Base-by-base conservation (phyloP, 1,140 invertebrate species). In the Galleria mellonella region DNA sequence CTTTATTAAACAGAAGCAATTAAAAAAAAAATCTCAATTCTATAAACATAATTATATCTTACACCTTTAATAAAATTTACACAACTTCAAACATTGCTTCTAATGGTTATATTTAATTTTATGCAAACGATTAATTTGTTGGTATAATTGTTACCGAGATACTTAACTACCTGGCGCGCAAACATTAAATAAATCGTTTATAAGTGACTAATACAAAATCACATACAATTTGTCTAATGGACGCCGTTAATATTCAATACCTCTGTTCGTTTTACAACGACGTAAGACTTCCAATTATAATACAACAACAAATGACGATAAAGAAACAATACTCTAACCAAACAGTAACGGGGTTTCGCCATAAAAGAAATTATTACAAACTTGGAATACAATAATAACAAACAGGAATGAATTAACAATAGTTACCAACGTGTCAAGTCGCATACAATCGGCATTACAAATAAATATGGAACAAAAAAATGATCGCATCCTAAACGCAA, bases 371-470 rank as follows among this genome's bases (percentile, higher is more conserved):
- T 62, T 51, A 62, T 61, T 57, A 67, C 63, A 62, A 62, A 45
- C 32, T 64, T 55, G 65, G 61, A 67, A 73, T 70, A 48, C 62
- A 59, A 71, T 58, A 68, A 75, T 72, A 74, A 74, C 72, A 75
- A 75, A 75, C 63, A 74, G 63, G 66, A 60, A 55, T 58, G 62
- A 64, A 66, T 72, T 63, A 72, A 83, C 75, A 79, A 83, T 79
- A 58, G 70, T 73, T 71, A 72, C 75, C 61, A 74, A 75, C 76
- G 72, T 81, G 79, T 83, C 79, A 78, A 71, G 76, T 83, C 74
- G 74, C 70, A 72, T 75, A 78, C 77, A 75, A 69, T 78, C 65
- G 76, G 67, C 63, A 78, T 81, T 79, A 83, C 70, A 83, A 79
- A 79, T 69, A 83, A 62, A 23, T 23, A 23, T 6, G 40, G 45